Evolutionary conservation across 2,888 invertebrate species (phyloP), one percentile per base, ranked within the genome.

Genomic region (Tenthredo distinguenda): DNA sequence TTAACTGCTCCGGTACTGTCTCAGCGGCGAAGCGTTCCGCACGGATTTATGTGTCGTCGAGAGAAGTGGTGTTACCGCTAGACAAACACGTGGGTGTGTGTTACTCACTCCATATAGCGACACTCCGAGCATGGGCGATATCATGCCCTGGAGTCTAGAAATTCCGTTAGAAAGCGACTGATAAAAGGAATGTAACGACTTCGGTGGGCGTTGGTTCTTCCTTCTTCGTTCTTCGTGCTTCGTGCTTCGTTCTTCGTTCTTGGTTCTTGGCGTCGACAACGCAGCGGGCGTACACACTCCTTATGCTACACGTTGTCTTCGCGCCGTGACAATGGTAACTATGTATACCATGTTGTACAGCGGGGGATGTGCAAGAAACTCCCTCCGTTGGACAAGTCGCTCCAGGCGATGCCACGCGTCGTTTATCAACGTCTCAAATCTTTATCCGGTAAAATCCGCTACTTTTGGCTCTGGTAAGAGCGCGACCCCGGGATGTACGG

Each of bases 91-190:
- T 40, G 77, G 77, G 77, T 77, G 77, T 77, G 50, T 40, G 34
- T 34, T 31, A 34, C 77, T 55, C 77, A 50, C 34, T 77, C 31
- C 47, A 50, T 77, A 50, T 77, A 34, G 55, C 77, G 77, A 77
- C 50, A 77, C 77, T 50, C 77, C 43, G 50, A 18, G 77, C 77
- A 77, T 26, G 31, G 68, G 83, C 47, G 83, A 83, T 83, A 83
- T 83, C 83, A 37, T 83, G 68, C 68, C 83, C 68, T 50, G 31
- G 68, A 83, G 83, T 81, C 68, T 26, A 83, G 68, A 71, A 83
- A 83, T 83, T 83, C 68, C 83, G 83, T 83, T 83, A 83, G 83
- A 68, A 83, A 83, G 68, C 65, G 68, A 68, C 83, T 83, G 83
- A 83, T 83, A 83, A 83, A 83, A 83, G 68, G 83, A 83, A 81